Evolutionary conservation across 2,888 invertebrate species (phyloP).

Genomic region (Agriopis aurantiaria): DNA sequence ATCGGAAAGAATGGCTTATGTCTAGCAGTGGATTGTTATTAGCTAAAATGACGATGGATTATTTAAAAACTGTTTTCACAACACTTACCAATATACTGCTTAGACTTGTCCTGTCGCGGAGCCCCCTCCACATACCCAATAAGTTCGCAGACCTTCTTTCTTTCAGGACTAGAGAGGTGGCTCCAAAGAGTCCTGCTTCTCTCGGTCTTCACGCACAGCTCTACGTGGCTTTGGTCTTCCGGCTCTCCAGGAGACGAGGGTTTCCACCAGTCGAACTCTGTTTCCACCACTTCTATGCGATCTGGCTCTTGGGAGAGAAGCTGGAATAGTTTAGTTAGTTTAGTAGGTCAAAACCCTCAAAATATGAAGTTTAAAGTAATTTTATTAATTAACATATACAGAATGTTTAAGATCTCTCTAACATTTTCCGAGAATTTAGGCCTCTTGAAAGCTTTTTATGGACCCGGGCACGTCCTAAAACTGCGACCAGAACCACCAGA

Average conservation of each 20-base stretch:
- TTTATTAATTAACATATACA: too few relatives aligned
- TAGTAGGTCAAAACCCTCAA: neutral
- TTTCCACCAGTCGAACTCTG: slow-evolving; percentile 82
- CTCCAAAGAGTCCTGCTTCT: slow-evolving; percentile 86
- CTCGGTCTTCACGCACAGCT: slow-evolving; percentile 84
- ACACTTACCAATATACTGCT: slow-evolving; percentile 86
- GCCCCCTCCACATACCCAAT: slow-evolving; percentile 88
- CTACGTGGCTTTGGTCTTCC: slow-evolving; percentile 60
- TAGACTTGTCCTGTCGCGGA: slow-evolving; percentile 74
- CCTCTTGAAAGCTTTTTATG: too few relatives aligned
- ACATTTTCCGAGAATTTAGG: too few relatives aligned
- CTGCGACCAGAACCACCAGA: too few relatives aligned
- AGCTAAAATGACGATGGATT: too few relatives aligned
- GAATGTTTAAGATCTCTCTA: too few relatives aligned
- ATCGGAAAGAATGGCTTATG: too few relatives aligned
- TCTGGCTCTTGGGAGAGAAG: slow-evolving; percentile 76
- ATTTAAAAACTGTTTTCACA: neutral
- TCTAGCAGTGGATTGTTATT: too few relatives aligned
- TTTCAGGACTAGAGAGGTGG: slow-evolving; percentile 88
- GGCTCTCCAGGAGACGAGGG: slow-evolving; percentile 63
- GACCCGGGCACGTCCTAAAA: too few relatives aligned
- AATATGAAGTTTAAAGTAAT: too few relatives aligned
- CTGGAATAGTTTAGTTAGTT: slow-evolving; percentile 49
- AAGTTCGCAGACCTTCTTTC: slow-evolving; percentile 86
- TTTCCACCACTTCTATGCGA: slow-evolving; percentile 79